Base-by-base conservation (phyloP, 2,888 invertebrate species). In the Drosophila tripunctata region DNA sequence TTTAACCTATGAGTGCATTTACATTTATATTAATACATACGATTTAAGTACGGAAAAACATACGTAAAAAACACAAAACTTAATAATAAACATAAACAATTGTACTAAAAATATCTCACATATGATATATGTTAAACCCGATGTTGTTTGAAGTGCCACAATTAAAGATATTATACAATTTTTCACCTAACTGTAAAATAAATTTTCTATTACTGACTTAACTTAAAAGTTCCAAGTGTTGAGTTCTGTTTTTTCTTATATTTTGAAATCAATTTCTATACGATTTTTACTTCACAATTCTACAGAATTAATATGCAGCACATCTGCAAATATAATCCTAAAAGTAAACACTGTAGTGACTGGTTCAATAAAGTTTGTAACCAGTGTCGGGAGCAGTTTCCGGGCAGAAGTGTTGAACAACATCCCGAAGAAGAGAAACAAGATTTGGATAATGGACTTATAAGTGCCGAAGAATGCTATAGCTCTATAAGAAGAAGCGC, bases 391-490 rank as follows among this genome's bases (percentile, higher is more conserved):
- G 40, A 66, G 1, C 60, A 22, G 0, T 73, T 73, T 6, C 55
- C 66, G 1, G 41, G 1, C 12, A 50, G 6, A 10, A 10, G 6
- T 3, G 36, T 7, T 27, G 19, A 19, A 0, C 31, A 47, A 19
- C 27, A 2, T 12, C 8, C 8, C 0, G 12, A 24, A 1, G 38
- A 30, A 15, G 3, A n/a, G 4, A 2, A 19, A 3, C 1, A 6
- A 4, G n/a, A 45, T 0, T 12, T 43, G 0, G 33, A 17, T 0
- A 24, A 21, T 3, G 33, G 33, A 0, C 14, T 73, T 8, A 75
- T 79, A n/a, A 79, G 55, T 6, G 56, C 76, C 1, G 61, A 66
- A n/a, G 83, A 79, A 17, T 79, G 78, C n/a, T 82, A 75, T 15
- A 31, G n/a, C 4, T 33, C 67, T 0, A 82, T 79, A 6, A 85